phyloP scores from a whole-genome alignment of 2,888 invertebrate genomes.

The Chaitophorus viminalis region DNA sequence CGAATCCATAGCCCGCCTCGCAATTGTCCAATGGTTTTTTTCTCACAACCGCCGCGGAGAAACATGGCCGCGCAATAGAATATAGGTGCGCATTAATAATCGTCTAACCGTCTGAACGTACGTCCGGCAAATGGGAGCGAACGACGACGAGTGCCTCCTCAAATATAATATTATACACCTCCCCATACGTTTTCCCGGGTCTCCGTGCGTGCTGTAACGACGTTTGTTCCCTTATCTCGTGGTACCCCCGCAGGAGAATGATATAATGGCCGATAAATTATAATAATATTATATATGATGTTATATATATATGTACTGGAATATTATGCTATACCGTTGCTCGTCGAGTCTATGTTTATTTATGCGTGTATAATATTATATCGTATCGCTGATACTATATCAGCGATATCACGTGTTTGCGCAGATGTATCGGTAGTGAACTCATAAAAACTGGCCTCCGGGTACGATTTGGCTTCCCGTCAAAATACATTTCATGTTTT shows the following conservation, averaged over 20 bases:
- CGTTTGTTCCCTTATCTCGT: too few species aligned
- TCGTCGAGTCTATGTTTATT: too few species aligned
- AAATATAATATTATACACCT: background rate
- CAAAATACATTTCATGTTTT: background rate
- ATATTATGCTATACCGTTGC: too few species aligned
- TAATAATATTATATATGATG: too few species aligned
- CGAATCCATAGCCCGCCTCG: slow-evolving; percentile 12
- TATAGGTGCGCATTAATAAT: background rate
- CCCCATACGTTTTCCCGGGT: background rate
- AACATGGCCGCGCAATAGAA: slow-evolving; percentile 28
- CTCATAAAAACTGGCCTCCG: background rate
- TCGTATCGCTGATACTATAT: background rate
- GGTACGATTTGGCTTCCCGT: background rate
- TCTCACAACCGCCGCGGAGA: slow-evolving; percentile 8
- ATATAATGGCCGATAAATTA: too few species aligned
- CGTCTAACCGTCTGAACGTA: background rate
- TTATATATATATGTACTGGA: too few species aligned
- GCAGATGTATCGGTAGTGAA: too few species aligned
- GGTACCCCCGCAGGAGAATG: too few species aligned
- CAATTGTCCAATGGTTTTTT: slow-evolving; percentile 22
- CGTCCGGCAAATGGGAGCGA: background rate
- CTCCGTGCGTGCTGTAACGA: background rate
- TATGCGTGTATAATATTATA: too few species aligned
- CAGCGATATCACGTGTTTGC: background rate
- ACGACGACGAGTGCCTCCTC: background rate